A percentile compares a stretch with the other conserved stretches of the same genome.
These are phyloP conservation scores for Leucopternis melanops DNA, from an alignment of 2,113 vertebrate genomes.

Conservation along the genomic window DNA sequence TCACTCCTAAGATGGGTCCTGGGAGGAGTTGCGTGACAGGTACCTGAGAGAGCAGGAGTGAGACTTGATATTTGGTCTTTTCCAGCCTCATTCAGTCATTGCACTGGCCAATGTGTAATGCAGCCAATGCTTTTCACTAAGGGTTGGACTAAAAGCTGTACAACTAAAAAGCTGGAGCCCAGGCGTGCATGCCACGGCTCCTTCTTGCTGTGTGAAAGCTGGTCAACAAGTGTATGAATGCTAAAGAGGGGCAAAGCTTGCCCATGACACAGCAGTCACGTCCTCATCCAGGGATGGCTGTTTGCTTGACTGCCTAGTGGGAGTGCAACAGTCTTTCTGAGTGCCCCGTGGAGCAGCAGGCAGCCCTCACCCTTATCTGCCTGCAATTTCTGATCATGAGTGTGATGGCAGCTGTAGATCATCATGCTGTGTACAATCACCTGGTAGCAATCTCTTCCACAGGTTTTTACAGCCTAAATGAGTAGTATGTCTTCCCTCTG, in stretches of 20 bases:
- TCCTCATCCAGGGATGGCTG: not conserved
- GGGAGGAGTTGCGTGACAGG: not conserved
- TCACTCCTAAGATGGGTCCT: not conserved
- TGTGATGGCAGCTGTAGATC: not conserved
- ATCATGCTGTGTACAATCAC: not conserved
- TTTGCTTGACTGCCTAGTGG: not conserved
- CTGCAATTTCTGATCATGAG: not conserved
- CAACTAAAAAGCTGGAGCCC: not conserved
- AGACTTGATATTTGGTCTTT: not conserved
- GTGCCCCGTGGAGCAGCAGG: not conserved
- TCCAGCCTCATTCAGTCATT: not conserved
- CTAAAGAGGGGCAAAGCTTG: not conserved
- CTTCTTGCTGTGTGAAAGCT: not conserved
- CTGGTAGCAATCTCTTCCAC: not conserved
- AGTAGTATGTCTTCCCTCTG: no score
- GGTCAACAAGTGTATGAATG: not conserved
- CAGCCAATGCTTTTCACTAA: not conserved
- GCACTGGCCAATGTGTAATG: not conserved
- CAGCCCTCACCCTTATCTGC: not conserved
- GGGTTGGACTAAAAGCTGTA: not conserved
- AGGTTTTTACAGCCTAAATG: not conserved
- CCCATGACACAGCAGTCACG: accelerated
- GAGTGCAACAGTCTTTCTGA: accelerated
- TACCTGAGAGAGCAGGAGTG: not conserved
- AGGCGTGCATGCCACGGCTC: accelerated